Evolutionary conservation across 2,113 vertebrate genomes (phyloP), one percentile per base, ranked within the genome.

Genomic region (Cynoglossus semilaevis): DNA sequence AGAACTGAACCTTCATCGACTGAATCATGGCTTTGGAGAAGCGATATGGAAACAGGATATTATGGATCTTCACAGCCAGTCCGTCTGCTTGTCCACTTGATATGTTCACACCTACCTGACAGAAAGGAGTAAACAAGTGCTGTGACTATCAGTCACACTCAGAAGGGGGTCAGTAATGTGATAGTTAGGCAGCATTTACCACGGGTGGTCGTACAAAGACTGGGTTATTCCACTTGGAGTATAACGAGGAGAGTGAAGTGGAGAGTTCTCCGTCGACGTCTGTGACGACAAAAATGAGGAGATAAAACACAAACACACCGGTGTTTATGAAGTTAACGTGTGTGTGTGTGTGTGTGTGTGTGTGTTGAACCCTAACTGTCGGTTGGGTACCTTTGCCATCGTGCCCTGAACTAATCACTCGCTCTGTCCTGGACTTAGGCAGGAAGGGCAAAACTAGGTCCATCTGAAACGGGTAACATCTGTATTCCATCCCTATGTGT

Each of bases 1-100:
- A 51, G 29, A 14, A 5, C 53, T 69, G 78, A 91, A 89, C 97
- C 94, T 95, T 93, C 92, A 99, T 90, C 4, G 95, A 95, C 65
- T 92, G 90, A 79, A 99, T 91, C 97, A 99, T 99, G 18, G 92
- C 91, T 81, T 97, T 99, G 71, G 96, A 96, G 77, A 99, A 99
- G 53, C 94, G 94, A 53, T 97, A 99, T 0, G 96, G 94, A 79
- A 93, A 95, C 3, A 99, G 86, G 57, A 97, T 91, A 52, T 96
- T 99, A 85, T 99, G 94, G 76, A 98, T 92, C 88, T 96, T 98
- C 48, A 99, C 96, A 16, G 92, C 91, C 63, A 97, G 86, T 50
- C 73, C 90, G 9, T 94, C 92, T 1, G 93, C 92, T 74, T 93
- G 93, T 37, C 81, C 72, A 0, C 87, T 92, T 77, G 94, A 93